Base-by-base conservation (phyloP, 2,113 vertebrate species). In the Limnothrissa miodon region DNA sequence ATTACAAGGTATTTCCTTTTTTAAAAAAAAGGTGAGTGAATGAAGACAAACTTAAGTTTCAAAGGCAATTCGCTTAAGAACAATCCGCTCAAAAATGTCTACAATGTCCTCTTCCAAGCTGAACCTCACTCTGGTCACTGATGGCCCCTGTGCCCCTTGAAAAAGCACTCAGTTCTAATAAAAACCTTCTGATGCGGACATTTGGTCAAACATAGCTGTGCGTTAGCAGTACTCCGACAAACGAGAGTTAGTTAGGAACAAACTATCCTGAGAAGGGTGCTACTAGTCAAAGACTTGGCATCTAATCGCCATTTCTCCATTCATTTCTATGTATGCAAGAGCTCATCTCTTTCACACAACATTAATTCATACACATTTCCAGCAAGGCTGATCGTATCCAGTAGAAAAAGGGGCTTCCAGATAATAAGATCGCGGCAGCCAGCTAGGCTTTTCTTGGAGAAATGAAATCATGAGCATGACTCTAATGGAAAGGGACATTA, bases 1-100 rank as follows among this genome's bases (percentile, higher is more conserved):
- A 96, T 97, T 97, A 97, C 96, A 97, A 96, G 96, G 89, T 89
- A 94, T 93, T 86, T 90, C 95, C 94, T 95, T 93, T 96, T 95
- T 95, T 95, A 91, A 89, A 80, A 90, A 94, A 95, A 92, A 95
- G 93, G 94, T 94, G 95, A 94, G 95, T 96, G 94, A 95, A 93
- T 91, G 92, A 96, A 95, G 94, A 94, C 94, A 95, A 95, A 91
- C 66, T 74, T 29, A 39, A 74, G 33, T 74, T 94, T 88, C 85
- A 95, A 97, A 96, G 94, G 94, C 93, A 95, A 95, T 93, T 92
- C 95, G 93, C 29, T 36, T 33, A 29, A 36, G 66, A 36, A 33
- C 33, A 74, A 15, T 36, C 66, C 66, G 29, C 66, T 74, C 59
- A 29, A 29, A 17, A 33, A 36, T 36, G 25, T 74, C 66, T 33